Evolutionary conservation across 2,888 invertebrate species (phyloP).

Genomic region (Cybosia mesomella): DNA sequence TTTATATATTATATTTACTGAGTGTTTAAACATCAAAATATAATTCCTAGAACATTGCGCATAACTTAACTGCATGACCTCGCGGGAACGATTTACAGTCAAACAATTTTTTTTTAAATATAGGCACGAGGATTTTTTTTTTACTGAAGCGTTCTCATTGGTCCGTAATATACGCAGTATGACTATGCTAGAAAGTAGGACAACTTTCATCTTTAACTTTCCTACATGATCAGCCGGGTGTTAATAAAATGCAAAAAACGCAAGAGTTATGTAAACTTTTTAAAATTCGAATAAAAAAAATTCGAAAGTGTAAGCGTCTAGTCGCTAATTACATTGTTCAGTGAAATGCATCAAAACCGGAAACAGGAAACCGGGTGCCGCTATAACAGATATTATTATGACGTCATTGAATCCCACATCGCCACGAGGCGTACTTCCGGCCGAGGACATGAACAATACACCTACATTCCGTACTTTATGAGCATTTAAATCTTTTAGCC

Average conservation of each 20-base stretch:
- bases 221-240: conserved; percentile 30
- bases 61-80: neutral
- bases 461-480: conserved; percentile 58
- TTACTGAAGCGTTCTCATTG: neutral
- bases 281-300: conserved; percentile 37
- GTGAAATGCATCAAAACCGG: conserved; percentile 57
- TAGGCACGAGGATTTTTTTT: neutral
- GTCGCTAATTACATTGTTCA: conserved; percentile 46
- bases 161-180: neutral
- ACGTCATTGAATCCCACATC: conserved; percentile 69
- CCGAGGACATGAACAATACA: conserved; percentile 62
- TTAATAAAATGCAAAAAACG: conserved; percentile 44
- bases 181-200: conserved; percentile 40
- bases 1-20: no score
- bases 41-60: neutral
- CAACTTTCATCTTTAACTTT: conserved; percentile 49
- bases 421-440: conserved; percentile 68
- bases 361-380: conserved; percentile 66
- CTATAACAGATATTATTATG: conserved; percentile 73
- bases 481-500: conserved; percentile 37
- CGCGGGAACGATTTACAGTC: neutral
- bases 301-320: conserved; percentile 44
- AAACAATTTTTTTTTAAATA: neutral
- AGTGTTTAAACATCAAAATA: no score
- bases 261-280: conserved; percentile 42